Base-by-base conservation (phyloP, 1,140 invertebrate genomes). In the Ruditapes philippinarum region DNA sequence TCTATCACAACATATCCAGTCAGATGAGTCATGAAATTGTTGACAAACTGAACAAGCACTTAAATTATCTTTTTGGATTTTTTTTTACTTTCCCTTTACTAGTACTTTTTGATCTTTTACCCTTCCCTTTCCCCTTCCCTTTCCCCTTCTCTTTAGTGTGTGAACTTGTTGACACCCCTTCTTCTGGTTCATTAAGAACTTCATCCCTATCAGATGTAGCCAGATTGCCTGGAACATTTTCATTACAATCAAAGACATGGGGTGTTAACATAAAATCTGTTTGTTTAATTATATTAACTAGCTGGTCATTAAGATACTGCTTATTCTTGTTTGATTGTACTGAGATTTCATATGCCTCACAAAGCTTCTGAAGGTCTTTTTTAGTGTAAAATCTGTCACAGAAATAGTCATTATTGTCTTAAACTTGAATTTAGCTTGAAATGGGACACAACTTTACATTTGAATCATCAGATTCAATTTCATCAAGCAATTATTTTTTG, bases 401-500 rank as follows among this genome's bases (percentile, higher is more conserved):
- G 65, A 70, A 33, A 70, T 28, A 70, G 17, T 33, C 4, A 17
- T 11, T 22, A 70, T 70, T 33, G 65, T 70, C 28, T 36, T 19
- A 70, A 14, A 70, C 65, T 28, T 19, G 65, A 33, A 4, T 70
- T 70, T 12, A 70, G 28, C 31, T 40, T 33, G 3, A 70, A 70
- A 70, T 70, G 65, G 17, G n/a, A 28, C 5, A 40, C 65, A 33
- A 70, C 31, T 28, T 70, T 70, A 19, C 28, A 4, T 70, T n/a
- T 40, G 65, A 70, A 31, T 70, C 33, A 70, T 70, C 65, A 31
- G 65, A 70, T 22, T 70, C 5, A 36, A 70, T 70, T 70, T 70
- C 25, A 12, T 33, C 11, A 1, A 70, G 14, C 7, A 33, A 70
- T 3, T 2, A 4, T 22, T 17, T 70, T 40, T 70, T 70, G 31